A percentile compares a stretch with the other conserved stretches of the same genome.
phyloP scores from a whole-genome alignment of 2,113 vertebrate genomes.

The Macquaria australasica region DNA sequence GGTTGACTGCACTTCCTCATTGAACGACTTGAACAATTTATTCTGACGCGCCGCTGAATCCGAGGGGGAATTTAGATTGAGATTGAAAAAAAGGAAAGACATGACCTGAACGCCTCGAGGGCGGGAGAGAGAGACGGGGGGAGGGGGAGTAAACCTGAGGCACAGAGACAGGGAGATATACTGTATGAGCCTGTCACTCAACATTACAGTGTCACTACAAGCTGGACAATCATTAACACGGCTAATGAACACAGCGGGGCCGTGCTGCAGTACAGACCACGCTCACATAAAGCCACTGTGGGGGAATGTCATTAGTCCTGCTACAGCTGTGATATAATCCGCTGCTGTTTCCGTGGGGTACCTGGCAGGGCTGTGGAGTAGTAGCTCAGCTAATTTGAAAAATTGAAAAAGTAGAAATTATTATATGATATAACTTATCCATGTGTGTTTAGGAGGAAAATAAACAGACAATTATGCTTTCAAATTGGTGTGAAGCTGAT shows the following conservation, averaged over 20 bases:
- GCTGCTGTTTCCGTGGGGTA: not conserved
- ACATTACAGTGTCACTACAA: constrained; percentile 60
- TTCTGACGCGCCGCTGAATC: constrained; percentile 71
- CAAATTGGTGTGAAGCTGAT: not conserved
- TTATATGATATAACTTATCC: not conserved
- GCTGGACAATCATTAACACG: constrained; percentile 71
- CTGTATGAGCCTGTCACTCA: constrained; percentile 64
- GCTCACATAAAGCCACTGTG: constrained; percentile 8
- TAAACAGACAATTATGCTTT: not conserved
- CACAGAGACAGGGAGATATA: constrained; percentile 46
- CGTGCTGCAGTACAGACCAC: not conserved
- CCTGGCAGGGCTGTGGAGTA: not conserved
- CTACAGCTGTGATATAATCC: constrained; percentile 9
- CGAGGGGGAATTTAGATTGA: constrained; percentile 76
- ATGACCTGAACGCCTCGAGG: constrained; percentile 59
- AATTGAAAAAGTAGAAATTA: not conserved
- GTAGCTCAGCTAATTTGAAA: not conserved
- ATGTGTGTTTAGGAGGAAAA: not conserved
- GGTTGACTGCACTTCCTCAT: constrained; percentile 78
- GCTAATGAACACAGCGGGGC: constrained; percentile 60
- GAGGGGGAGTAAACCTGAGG: constrained; percentile 21
- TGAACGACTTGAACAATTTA: constrained; percentile 77
- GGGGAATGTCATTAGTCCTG: constrained; percentile 43
- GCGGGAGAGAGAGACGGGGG: not conserved
- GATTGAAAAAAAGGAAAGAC: constrained; percentile 59